Conservation (phyloP, 2,113 vertebrate genomes). For the Thamnophis sirtalis region DNA sequence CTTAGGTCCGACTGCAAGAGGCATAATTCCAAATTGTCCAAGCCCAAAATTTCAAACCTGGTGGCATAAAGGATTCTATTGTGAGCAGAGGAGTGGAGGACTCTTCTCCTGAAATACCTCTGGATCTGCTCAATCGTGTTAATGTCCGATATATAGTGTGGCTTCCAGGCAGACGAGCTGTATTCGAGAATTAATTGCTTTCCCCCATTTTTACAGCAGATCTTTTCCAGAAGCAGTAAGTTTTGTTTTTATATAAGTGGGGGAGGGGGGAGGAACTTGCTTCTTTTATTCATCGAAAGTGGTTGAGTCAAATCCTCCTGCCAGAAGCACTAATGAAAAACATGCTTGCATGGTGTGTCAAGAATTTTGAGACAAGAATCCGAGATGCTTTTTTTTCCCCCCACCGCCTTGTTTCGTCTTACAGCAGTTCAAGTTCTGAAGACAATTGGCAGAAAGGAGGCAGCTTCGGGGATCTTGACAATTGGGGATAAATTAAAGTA, state of each 20-base stretch:
- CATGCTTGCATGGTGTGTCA: slow-evolving; percentile 14
- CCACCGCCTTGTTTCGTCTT: accelerated
- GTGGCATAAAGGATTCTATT: too few relatives aligned
- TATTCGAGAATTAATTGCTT: slow-evolving; percentile 17
- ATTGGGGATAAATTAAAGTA: not conserved
- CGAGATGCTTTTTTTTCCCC: not conserved
- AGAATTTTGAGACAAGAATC: not conserved
- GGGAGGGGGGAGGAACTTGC: not conserved
- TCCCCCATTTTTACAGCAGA: slow-evolving; percentile 28
- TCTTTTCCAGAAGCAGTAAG: slow-evolving; percentile 23
- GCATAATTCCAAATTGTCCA: too few relatives aligned
- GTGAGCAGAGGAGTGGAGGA: too few relatives aligned
- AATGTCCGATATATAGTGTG: too few relatives aligned
- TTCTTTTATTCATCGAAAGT: slow-evolving; percentile 47
- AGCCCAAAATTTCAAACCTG: too few relatives aligned
- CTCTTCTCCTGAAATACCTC: too few relatives aligned
- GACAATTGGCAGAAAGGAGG: not conserved
- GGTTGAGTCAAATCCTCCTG: slow-evolving; percentile 44
- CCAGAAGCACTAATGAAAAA: slow-evolving; percentile 53
- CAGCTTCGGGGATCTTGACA: not conserved
- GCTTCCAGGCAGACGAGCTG: too few relatives aligned
- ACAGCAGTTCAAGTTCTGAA: not conserved
- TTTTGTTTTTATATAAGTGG: slow-evolving; percentile 21
- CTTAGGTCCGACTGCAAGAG: too few relatives aligned
- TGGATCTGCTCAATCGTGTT: too few relatives aligned